phyloP scores from a whole-genome alignment of 1,140 invertebrate genomes.

The Hylaeus anthracinus region DNA sequence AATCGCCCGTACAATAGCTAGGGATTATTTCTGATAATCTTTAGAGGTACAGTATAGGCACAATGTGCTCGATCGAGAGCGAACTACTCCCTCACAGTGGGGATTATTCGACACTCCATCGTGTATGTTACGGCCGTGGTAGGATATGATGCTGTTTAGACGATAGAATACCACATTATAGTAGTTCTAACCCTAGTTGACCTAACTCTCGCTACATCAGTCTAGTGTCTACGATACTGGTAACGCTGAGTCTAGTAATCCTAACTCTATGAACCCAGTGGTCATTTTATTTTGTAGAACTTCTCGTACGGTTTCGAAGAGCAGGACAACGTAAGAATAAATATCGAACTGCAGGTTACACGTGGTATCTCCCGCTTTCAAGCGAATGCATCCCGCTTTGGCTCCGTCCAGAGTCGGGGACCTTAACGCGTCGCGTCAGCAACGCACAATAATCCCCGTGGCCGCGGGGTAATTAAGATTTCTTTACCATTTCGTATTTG shows the following conservation, averaged over 20 bases:
- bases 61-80: not conserved
- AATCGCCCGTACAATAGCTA: not conserved
- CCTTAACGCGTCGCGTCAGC: not conserved
- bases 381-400: not conserved
- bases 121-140: not conserved
- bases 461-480: constrained; percentile 59
- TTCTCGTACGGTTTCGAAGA: too few relatives aligned
- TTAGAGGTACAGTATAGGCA: too few relatives aligned
- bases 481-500: constrained; percentile 54
- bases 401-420: not conserved
- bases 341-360: too few relatives aligned
- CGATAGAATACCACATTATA: too few relatives aligned
- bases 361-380: too few relatives aligned
- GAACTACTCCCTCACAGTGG: constrained; percentile 3
- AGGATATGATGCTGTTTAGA: constrained; percentile 14
- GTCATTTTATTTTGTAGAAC: too few relatives aligned
- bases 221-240: too few relatives aligned
- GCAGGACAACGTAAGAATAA: too few relatives aligned
- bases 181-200: too few relatives aligned
- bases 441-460: not conserved
- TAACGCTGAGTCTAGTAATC: too few relatives aligned
- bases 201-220: too few relatives aligned
- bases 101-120: constrained; percentile 33
- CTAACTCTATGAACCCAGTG: too few relatives aligned
- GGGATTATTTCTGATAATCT: not conserved